These are phyloP conservation scores for Meliscaeva auricollis DNA, from an alignment of 2,888 invertebrate genomes.

Conservation along the genomic window DNA sequence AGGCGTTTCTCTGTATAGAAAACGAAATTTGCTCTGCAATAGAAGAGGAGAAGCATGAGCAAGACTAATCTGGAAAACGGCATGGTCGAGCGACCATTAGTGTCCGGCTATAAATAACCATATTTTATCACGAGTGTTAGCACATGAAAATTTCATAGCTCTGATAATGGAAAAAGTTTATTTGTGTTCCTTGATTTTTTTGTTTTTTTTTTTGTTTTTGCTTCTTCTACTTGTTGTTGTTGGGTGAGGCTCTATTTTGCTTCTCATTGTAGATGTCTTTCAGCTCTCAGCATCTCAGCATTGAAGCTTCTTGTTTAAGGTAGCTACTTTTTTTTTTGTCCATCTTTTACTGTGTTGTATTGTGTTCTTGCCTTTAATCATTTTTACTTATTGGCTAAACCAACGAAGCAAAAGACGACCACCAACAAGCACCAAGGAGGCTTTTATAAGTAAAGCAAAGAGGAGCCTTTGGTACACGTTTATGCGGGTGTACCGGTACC, in stretches of 20 bases:
- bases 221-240: not conserved
- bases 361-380: conserved; percentile 68
- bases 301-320: conserved; percentile 57
- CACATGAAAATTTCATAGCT: conserved; percentile 78
- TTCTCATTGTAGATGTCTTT: too few relatives aligned
- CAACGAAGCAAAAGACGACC: conserved; percentile 4
- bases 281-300: conserved; percentile 5
- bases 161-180: conserved; percentile 78
- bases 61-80: conserved; percentile 24
- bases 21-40: not conserved
- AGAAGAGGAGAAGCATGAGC: conserved; percentile 1
- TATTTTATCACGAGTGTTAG: conserved; percentile 77
- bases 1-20: not conserved
- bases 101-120: conserved; percentile 77
- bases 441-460: conserved; percentile 14
- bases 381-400: conserved; percentile 70
- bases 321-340: conserved; percentile 20
- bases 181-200: conserved; percentile 48
- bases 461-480: not conserved
- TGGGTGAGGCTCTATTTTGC: not conserved
- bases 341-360: conserved; percentile 26
- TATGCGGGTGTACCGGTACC: too few relatives aligned
- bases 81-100: conserved; percentile 58
- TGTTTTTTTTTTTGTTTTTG: not conserved
- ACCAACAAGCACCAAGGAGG: conserved; percentile 25